These are phyloP conservation scores for Catostomus latipinnis DNA, from an alignment of 2,797 vertebrate genomes.

Conservation along the genomic window DNA sequence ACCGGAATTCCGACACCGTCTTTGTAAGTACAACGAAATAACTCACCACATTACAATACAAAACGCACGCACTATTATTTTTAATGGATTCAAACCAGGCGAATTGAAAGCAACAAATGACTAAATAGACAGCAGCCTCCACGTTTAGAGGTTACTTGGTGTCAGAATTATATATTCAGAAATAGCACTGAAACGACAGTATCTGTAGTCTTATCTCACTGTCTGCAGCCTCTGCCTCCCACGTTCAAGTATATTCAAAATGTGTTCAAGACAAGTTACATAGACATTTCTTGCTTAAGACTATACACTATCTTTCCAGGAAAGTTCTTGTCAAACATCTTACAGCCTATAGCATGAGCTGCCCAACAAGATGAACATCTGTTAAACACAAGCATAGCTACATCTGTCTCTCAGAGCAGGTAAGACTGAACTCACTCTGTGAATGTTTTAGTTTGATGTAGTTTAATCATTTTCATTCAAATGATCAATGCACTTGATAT, in stretches of 20 bases:
- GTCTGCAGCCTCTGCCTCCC: too few relatives aligned
- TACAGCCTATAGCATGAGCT: slow-evolving; percentile 2
- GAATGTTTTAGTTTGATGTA: background rate
- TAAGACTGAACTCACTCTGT: slow-evolving; percentile 20
- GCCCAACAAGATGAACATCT: slow-evolving; percentile 35
- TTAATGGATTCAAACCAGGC: background rate
- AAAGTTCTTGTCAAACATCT: slow-evolving; percentile 26
- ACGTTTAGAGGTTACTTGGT: slow-evolving; percentile 16
- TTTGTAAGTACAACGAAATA: slow-evolving; percentile 49
- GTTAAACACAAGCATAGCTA: slow-evolving; percentile 21
- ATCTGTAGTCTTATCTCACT: background rate
- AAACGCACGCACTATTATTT: background rate
- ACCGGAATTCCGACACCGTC: slow-evolving; percentile 30
- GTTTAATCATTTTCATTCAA: background rate
- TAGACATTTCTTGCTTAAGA: slow-evolving; percentile 6
- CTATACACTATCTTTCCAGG: slow-evolving; percentile 21
- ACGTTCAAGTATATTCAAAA: background rate
- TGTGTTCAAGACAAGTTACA: background rate
- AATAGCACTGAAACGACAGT: background rate
- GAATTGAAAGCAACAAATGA: slow-evolving; percentile 15
- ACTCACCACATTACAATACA: background rate
- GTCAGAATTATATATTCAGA: slow-evolving; percentile 1
- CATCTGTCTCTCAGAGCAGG: slow-evolving; percentile 45
- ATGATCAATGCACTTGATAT: slow-evolving; percentile 1
- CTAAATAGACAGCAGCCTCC: background rate